These are phyloP conservation scores for Solenopsis invicta DNA, from an alignment of 1,140 invertebrate species.

Conservation along the genomic window DNA sequence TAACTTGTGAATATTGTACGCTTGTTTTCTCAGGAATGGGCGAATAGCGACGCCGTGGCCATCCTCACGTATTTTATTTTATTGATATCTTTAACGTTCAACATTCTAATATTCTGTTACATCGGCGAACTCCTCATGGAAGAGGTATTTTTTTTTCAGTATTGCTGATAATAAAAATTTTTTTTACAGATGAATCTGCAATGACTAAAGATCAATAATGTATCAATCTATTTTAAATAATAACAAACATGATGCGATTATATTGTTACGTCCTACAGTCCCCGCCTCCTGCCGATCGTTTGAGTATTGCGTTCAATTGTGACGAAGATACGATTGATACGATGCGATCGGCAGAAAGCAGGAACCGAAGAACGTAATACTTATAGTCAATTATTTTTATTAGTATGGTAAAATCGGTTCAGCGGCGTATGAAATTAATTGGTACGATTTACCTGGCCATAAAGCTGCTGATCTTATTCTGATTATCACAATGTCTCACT, in stretches of 20 bases:
- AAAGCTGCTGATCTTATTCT: conserved; percentile 44
- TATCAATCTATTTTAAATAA: neutral
- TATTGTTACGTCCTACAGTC: too few species aligned
- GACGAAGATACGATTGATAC: too few species aligned
- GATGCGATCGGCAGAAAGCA: too few species aligned
- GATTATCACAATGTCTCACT: conserved; percentile 57
- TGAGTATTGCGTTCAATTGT: too few species aligned
- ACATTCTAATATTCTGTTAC: conserved; percentile 79
- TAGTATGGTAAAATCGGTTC: conserved; percentile 62
- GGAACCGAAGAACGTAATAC: too few species aligned
- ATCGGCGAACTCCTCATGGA: conserved; percentile 76
- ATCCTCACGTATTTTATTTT: conserved; percentile 72
- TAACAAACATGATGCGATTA: neutral
- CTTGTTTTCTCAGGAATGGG: conserved; percentile 75
- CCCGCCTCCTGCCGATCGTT: too few species aligned
- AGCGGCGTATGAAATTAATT: conserved; percentile 52
- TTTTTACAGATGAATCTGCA: neutral
- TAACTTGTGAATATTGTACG: neutral
- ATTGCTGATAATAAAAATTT: neutral
- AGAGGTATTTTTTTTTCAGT: conserved; percentile 66
- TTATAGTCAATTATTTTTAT: neutral
- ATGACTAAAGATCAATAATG: neutral
- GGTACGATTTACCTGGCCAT: conserved; percentile 62
- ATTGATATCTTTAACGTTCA: conserved; percentile 76
- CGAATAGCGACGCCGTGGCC: conserved; percentile 61